A percentile compares a stretch with the other conserved stretches of the same genome.
phyloP scores from a whole-genome alignment of 2,797 vertebrate species.

The Kryptopterus vitreolus region DNA sequence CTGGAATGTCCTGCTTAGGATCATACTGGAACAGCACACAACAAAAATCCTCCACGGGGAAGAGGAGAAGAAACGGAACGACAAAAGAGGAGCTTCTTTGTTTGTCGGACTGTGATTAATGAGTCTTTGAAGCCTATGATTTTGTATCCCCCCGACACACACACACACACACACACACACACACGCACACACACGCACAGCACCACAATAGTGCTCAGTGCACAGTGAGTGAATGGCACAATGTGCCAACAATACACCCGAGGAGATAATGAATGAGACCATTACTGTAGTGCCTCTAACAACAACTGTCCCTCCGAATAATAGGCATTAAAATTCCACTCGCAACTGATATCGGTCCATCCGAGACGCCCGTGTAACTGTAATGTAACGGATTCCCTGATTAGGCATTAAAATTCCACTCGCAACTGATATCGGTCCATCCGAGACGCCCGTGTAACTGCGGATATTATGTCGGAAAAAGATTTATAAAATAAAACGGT shows the following conservation, averaged over 20 bases:
- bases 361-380: not conserved
- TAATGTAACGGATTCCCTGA: too few relatives aligned
- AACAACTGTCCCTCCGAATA: not conserved
- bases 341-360: not conserved
- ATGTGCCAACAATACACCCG: not conserved
- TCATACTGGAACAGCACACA: not conserved
- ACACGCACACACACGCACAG: not conserved
- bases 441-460: not conserved
- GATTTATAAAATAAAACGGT: too few relatives aligned
- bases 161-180: not conserved
- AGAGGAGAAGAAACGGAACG: not conserved
- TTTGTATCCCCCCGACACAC: too few relatives aligned
- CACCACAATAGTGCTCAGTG: too few relatives aligned
- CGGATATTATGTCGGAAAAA: not conserved
- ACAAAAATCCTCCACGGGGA: not conserved
- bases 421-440: not conserved
- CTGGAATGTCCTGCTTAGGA: too few relatives aligned
- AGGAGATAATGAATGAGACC: slow-evolving; percentile 8
- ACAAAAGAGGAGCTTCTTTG: not conserved
- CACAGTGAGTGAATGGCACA: too few relatives aligned
- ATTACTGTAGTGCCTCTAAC: not conserved
- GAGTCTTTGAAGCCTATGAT: not conserved
- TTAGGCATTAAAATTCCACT: not conserved
- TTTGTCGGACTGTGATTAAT: not conserved
- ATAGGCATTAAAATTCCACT: not conserved